Evolutionary conservation across 1,140 invertebrate species (phyloP).

Genomic region (Glomeris maerens): DNA sequence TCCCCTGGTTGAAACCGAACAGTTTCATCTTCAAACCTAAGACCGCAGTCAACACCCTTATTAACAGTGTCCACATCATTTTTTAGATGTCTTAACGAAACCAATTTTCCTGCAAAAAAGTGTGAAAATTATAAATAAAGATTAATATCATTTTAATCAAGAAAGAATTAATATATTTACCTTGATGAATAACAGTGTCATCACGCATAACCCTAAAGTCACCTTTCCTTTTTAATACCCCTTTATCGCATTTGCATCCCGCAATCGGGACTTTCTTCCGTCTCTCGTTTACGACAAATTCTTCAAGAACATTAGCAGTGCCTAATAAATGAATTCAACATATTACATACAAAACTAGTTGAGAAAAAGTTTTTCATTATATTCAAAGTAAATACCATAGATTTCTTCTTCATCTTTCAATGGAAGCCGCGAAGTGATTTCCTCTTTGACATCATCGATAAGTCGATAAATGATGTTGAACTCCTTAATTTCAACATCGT

Average conservation of each 20-base stretch:
- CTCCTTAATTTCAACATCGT: slow-evolving; percentile 44
- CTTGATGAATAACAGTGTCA: slow-evolving; percentile 54
- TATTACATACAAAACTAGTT: background rate
- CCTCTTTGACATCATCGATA: slow-evolving; percentile 69
- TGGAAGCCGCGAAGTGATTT: slow-evolving; percentile 61
- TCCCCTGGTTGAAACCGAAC: slow-evolving; percentile 60
- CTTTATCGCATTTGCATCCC: slow-evolving; percentile 70
- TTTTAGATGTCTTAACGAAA: slow-evolving; percentile 76
- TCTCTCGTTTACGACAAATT: slow-evolving; percentile 67
- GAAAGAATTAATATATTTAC: slow-evolving; percentile 32
- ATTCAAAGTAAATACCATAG: slow-evolving; percentile 39
- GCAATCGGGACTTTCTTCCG: slow-evolving; percentile 71
- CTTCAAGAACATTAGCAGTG: slow-evolving; percentile 68
- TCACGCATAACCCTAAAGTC: slow-evolving; percentile 53
- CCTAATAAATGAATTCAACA: slow-evolving; percentile 36
- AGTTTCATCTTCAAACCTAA: slow-evolving; percentile 50
- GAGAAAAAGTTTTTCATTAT: background rate
- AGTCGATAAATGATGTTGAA: slow-evolving; percentile 84
- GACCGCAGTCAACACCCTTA: slow-evolving; percentile 70
- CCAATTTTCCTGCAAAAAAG: slow-evolving; percentile 44
- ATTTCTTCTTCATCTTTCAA: slow-evolving; percentile 53
- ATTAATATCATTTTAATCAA: background rate
- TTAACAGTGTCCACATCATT: slow-evolving; percentile 72
- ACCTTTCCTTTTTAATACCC: slow-evolving; percentile 51
- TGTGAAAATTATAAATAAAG: slow-evolving; percentile 12